These are phyloP conservation scores for Gambelia wislizenii DNA, from an alignment of 2,797 vertebrate genomes.

Conservation along the genomic window DNA sequence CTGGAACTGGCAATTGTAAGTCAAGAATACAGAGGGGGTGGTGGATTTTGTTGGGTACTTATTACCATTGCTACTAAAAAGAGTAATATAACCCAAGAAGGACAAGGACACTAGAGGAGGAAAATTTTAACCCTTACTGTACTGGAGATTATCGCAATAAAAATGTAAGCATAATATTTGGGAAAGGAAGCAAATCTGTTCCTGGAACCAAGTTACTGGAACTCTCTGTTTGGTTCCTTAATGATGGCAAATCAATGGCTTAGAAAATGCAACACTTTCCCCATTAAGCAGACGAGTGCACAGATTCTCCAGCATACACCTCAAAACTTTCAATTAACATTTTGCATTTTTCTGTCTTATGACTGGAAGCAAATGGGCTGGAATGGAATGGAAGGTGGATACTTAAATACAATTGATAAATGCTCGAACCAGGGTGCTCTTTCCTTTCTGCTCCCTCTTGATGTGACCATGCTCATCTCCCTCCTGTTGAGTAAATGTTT, in stretches of 20 bases:
- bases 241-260: slow-evolving; percentile 79
- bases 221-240: slow-evolving; percentile 58
- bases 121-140: slow-evolving; percentile 50
- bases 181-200: slow-evolving; percentile 50
- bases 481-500: slow-evolving; percentile 46
- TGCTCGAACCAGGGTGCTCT: background rate
- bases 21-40: background rate
- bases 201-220: slow-evolving; percentile 54
- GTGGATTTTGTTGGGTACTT: background rate
- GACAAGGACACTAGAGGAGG: slow-evolving; percentile 19
- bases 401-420: background rate
- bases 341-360: slow-evolving; percentile 70
- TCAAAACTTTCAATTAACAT: slow-evolving; percentile 76
- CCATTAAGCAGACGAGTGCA: slow-evolving; percentile 80
- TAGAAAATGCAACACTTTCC: slow-evolving; percentile 81
- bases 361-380: slow-evolving; percentile 67
- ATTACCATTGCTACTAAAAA: slow-evolving; percentile 4
- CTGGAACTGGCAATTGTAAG: background rate
- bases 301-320: slow-evolving; percentile 66
- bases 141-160: slow-evolving; percentile 40
- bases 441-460: slow-evolving; percentile 15
- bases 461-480: background rate
- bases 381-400: slow-evolving; percentile 59
- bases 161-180: slow-evolving; percentile 38
- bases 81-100: slow-evolving; percentile 49